A percentile compares a stretch with the other conserved stretches of the same genome.
Conservation (phyloP, 2,797 vertebrate species). For the Falco naumanni region DNA sequence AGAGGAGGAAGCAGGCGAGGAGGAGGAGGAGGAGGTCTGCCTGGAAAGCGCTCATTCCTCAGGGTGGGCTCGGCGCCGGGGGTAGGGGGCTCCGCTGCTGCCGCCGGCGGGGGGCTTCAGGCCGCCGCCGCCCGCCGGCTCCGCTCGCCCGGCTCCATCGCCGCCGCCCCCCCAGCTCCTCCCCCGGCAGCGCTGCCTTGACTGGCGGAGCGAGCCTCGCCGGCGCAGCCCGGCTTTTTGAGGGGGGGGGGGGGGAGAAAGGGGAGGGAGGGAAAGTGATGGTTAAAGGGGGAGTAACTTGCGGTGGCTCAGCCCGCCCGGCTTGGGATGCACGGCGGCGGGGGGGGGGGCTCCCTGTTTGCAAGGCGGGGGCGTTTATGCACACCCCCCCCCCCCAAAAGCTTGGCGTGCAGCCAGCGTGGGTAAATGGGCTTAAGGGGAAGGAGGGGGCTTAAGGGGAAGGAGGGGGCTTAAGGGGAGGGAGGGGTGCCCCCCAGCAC, state of each 20-base stretch:
- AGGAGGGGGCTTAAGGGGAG: neutral
- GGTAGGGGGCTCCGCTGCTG: neutral
- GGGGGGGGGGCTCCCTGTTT: neutral
- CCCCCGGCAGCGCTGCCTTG: conserved; percentile 51
- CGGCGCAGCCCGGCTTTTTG: conserved; percentile 48
- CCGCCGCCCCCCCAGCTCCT: conserved; percentile 67
- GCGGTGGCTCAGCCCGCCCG: neutral
- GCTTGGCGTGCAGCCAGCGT: neutral
- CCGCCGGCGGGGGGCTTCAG: neutral
- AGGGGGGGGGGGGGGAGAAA: conserved; percentile 17
- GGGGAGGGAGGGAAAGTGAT: conserved; percentile 57
- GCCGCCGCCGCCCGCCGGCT: conserved; percentile 43
- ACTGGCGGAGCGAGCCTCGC: conserved; percentile 4
- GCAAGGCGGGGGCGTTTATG: neutral
- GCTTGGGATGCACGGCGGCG: neutral
- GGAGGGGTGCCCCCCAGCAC: neutral
- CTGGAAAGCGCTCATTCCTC: conserved; percentile 79
- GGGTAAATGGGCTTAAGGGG: neutral
- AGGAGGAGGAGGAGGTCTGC: conserved; percentile 74
- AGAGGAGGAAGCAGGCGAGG: conserved; percentile 73
- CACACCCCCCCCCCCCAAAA: neutral
- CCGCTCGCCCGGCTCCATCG: conserved; percentile 59
- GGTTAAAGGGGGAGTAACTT: conserved; percentile 68
- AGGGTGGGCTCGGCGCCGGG: conserved; percentile 11
- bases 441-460: no score